Conservation (phyloP, 2,113 vertebrate species). For the Cyanistes caeruleus region DNA sequence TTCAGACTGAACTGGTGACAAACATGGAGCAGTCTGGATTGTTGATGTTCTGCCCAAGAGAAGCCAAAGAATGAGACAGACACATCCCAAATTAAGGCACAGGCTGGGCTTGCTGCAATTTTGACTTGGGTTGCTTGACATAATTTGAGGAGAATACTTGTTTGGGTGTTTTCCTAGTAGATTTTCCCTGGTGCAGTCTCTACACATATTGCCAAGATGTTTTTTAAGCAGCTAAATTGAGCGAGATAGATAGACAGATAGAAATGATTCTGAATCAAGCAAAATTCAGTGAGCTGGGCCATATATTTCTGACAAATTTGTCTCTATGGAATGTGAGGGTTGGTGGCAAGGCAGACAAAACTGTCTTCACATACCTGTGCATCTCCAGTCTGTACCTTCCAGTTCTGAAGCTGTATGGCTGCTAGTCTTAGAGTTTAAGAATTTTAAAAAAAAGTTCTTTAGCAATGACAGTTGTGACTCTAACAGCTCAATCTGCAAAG, state of each 20-base stretch:
- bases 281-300: background rate
- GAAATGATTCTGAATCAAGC: background rate
- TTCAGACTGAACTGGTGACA: background rate
- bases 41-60: background rate
- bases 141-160: background rate
- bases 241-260: background rate
- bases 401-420: background rate
- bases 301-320: background rate
- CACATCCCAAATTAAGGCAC: background rate
- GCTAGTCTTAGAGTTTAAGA: background rate
- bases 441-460: background rate
- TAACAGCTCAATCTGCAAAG: background rate
- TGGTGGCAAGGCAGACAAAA: background rate
- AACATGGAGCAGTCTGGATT: background rate
- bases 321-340: background rate
- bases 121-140: background rate
- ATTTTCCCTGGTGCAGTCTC: background rate
- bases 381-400: background rate
- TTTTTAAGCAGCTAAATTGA: background rate
- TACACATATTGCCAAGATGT: background rate
- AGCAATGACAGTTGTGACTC: background rate
- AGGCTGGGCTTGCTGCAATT: background rate
- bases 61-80: background rate
- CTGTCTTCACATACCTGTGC: background rate
- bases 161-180: background rate